Percentiles rank a stretch among this genome's conserved stretches.
Conservation (phyloP, 2,113 vertebrate species). For the Pardalotus punctatus region DNA sequence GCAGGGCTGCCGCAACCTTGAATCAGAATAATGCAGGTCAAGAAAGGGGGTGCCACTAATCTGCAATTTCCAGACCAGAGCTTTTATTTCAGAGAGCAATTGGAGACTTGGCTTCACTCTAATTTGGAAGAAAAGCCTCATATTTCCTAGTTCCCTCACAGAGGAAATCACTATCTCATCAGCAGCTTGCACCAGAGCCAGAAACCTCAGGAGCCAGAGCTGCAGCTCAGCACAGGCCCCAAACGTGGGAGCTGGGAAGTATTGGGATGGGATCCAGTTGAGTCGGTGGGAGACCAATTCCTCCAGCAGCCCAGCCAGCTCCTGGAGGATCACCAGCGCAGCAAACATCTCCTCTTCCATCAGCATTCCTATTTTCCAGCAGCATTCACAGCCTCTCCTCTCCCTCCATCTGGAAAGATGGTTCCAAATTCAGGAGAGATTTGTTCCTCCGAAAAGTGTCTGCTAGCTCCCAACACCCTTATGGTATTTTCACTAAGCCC, state of each 20-base stretch:
- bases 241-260: accelerated
- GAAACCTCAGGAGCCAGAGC: not conserved
- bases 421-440: not conserved
- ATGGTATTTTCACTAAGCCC: not conserved
- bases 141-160: not conserved
- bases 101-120: not conserved
- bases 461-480: not conserved
- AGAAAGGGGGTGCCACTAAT: not conserved
- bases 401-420: not conserved
- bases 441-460: not conserved
- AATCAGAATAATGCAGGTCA: not conserved
- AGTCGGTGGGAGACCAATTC: not conserved
- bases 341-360: not conserved
- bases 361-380: not conserved
- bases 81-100: not conserved
- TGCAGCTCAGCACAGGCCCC: accelerated
- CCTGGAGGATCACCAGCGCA: not conserved
- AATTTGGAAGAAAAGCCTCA: not conserved
- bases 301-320: not conserved
- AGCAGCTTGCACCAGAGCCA: not conserved
- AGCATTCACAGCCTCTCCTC: not conserved
- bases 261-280: not conserved
- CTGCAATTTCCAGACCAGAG: not conserved
- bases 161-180: not conserved
- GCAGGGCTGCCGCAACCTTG: not conserved